phyloP scores from a whole-genome alignment of 2,113 vertebrate genomes.

The Lanius ludovicianus region DNA sequence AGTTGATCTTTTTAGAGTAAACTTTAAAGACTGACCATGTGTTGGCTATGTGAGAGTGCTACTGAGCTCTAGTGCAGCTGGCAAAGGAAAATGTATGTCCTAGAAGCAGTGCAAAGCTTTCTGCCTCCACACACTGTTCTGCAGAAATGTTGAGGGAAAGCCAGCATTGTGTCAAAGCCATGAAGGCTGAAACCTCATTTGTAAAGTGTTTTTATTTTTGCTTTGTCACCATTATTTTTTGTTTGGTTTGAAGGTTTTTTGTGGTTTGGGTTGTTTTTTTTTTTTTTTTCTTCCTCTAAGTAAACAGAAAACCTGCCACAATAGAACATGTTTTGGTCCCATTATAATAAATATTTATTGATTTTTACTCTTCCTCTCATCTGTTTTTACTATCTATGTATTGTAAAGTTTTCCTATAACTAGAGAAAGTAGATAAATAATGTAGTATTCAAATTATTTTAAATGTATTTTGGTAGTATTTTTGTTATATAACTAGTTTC shows the following conservation, averaged over 20 bases:
- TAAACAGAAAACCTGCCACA: background rate
- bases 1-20: background rate
- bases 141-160: background rate
- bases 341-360: background rate
- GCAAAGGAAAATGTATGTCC: background rate
- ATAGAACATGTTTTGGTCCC: background rate
- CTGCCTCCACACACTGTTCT: background rate
- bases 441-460: background rate
- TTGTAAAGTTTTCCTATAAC: background rate
- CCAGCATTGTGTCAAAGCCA: background rate
- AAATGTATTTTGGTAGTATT: background rate
- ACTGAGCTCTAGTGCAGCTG: background rate
- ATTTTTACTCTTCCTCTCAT: background rate
- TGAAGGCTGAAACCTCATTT: background rate
- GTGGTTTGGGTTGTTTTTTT: too few relatives aligned
- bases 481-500: background rate
- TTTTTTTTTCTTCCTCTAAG: background rate
- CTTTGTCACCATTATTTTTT: background rate
- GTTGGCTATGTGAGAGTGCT: background rate
- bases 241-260: fast-evolving
- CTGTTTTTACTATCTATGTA: background rate
- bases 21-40: background rate
- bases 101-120: background rate
- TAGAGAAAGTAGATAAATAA: background rate
- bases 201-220: background rate